Evolutionary conservation across 2,888 invertebrate genomes (phyloP), one percentile per base, ranked within the genome.

Genomic region (Nemapogon koenigi): DNA sequence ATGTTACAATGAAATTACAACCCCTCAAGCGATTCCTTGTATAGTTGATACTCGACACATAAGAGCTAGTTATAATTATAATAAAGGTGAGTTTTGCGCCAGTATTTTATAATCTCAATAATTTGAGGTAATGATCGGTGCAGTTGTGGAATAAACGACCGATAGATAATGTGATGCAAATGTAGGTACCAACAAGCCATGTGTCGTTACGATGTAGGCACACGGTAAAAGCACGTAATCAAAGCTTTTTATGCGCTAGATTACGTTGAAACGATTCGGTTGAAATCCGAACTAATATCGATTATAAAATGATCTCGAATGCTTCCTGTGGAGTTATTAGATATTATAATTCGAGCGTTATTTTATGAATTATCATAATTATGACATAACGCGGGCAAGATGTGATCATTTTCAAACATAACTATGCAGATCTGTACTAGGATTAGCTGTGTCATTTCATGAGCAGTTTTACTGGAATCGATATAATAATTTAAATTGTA

Each of bases 131-230:
- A 63, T 65, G 27, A 35, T 26, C 27, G 28, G 11, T 37, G 15
- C 14, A 28, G 27, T 27, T 17, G 37, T 37, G 19, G 33, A 60
- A 62, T 67, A 63, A 56, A 59, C 56, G 55, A 47, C 51, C 54
- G 55, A 55, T 57, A 55, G 57, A 58, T 67, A 67, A 65, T 68
- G 53, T 46, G 54, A 65, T 67, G 68, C 62, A 65, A 68, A 68
- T 69, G 59, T 35, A 62, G 61, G 55, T 48, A 33, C 33, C n/a
- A 18, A n/a, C n/a, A 4, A n/a, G 4, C n/a, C 22, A 31, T 55
- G 57, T 55, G 53, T 59, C 50, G 59, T 41, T 41, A 56, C 44
- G 44, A 46, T 45, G 49, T 47, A 47, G 45, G 46, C 50, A 52
- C 49, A 41, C 52, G 18, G 47, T 59, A 56, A 60, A 56, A 60